Percentiles rank a stretch among this genome's conserved stretches.
These are phyloP conservation scores for Chelon auratus DNA, from an alignment of 2,797 vertebrate species.

Conservation along the genomic window DNA sequence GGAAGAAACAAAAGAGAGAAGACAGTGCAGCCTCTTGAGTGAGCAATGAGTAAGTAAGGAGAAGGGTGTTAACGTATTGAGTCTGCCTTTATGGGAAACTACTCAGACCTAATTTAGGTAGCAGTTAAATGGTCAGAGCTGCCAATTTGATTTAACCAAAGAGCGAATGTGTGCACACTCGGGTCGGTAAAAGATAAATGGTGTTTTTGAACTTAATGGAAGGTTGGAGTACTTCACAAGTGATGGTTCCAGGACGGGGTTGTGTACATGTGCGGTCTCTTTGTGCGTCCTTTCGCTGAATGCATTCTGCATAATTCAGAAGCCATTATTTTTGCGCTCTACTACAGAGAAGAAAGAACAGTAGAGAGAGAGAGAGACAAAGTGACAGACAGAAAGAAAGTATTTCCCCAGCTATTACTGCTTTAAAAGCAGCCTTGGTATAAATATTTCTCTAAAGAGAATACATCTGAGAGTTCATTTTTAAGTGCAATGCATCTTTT, in stretches of 20 bases:
- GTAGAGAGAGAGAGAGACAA: not conserved
- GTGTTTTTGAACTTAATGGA: slow-evolving; percentile 65
- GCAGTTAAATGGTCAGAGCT: slow-evolving; percentile 54
- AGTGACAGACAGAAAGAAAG: slow-evolving; percentile 17
- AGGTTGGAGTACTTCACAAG: slow-evolving; percentile 56
- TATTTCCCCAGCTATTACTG: slow-evolving; percentile 12
- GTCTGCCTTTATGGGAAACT: slow-evolving; percentile 40
- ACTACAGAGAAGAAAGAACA: slow-evolving; percentile 33
- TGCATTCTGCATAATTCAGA: slow-evolving; percentile 79
- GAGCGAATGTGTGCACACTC: slow-evolving; percentile 33
- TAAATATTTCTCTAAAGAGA: slow-evolving; percentile 1
- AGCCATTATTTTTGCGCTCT: slow-evolving; percentile 68
- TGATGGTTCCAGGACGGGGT: slow-evolving; percentile 33
- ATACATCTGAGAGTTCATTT: not conserved
- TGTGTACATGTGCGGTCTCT: slow-evolving; percentile 13
- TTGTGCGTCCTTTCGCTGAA: slow-evolving; percentile 40
- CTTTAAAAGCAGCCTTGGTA: slow-evolving; percentile 33
- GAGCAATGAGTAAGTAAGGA: slow-evolving; percentile 42
- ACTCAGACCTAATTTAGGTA: slow-evolving; percentile 50
- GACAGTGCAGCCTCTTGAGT: slow-evolving; percentile 42
- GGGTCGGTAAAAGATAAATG: slow-evolving; percentile 56
- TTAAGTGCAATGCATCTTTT: not conserved
- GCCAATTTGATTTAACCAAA: slow-evolving; percentile 48
- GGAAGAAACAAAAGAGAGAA: slow-evolving; percentile 58
- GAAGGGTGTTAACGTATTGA: slow-evolving; percentile 52